These are phyloP conservation scores for Caenorhabditis afra DNA, from an alignment of 2,888 invertebrate genomes.

Conservation along the genomic window DNA sequence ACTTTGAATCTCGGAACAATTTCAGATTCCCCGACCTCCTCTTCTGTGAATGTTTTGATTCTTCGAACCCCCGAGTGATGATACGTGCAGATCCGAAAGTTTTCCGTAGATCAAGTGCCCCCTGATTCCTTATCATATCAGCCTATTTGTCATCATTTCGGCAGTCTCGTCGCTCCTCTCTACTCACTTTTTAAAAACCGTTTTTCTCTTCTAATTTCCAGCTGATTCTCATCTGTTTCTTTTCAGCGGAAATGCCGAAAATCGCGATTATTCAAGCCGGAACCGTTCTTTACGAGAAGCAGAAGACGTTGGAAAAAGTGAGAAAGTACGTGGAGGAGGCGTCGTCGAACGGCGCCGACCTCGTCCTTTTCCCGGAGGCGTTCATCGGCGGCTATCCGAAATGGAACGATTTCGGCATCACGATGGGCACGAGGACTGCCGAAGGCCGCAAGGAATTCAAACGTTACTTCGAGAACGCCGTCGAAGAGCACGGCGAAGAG, in stretches of 20 bases:
- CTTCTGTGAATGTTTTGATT: too few species aligned
- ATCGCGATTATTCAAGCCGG: constrained; percentile 75
- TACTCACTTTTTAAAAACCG: neutral
- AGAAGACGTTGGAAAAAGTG: constrained; percentile 65
- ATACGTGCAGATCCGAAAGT: constrained; percentile 25
- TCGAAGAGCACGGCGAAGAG: constrained; percentile 70
- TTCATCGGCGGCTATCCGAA: constrained; percentile 78
- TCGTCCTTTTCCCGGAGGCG: constrained; percentile 77
- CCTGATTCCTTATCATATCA: constrained; percentile 21
- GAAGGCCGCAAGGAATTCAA: constrained; percentile 76
- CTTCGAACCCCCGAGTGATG: constrained; percentile 1
- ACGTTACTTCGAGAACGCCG: constrained; percentile 72
- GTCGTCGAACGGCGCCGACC: constrained; percentile 65
- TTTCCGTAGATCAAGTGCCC: neutral
- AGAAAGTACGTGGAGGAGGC: constrained; percentile 63
- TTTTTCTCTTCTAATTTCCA: constrained; percentile 1
- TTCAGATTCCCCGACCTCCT: too few species aligned
- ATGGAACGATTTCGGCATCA: constrained; percentile 75
- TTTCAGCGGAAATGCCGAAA: constrained; percentile 47
- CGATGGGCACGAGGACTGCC: constrained; percentile 70
- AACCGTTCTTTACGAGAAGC: constrained; percentile 72
- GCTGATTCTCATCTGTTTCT: neutral
- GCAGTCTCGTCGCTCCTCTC: neutral
- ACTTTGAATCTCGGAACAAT: too few species aligned
- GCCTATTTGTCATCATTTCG: constrained; percentile 47